These are phyloP conservation scores for Tridacna crocea DNA, from an alignment of 2,888 invertebrate genomes.

Conservation along the genomic window DNA sequence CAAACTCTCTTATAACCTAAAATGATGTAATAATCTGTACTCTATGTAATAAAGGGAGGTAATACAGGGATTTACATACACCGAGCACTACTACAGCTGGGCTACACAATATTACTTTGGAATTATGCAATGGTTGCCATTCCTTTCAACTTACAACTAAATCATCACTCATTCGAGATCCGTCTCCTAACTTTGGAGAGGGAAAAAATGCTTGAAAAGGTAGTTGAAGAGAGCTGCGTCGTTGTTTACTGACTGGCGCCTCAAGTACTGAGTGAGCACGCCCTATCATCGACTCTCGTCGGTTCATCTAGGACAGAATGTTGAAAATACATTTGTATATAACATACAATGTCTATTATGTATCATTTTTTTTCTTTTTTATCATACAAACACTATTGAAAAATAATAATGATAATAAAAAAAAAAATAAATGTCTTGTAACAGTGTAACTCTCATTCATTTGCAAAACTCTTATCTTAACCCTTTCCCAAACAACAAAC, in stretches of 20 bases:
- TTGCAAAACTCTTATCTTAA: no score
- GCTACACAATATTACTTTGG: constrained; percentile 28
- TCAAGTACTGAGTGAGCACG: constrained; percentile 70
- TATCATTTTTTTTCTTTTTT: no score
- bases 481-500: no score
- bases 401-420: no score
- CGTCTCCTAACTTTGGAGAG: constrained; percentile 63
- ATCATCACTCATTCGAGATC: constrained; percentile 56
- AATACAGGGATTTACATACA: constrained; percentile 25
- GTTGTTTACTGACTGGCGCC: constrained; percentile 72
- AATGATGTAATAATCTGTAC: not conserved
- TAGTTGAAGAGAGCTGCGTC: constrained; percentile 76
- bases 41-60: constrained; percentile 14
- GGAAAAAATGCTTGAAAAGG: constrained; percentile 71
- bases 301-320: constrained; percentile 58
- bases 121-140: constrained; percentile 62
- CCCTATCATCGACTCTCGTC: constrained; percentile 75
- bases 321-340: not conserved
- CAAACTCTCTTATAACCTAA: not conserved
- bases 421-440: no score
- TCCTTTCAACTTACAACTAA: constrained; percentile 57
- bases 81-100: constrained; percentile 13
- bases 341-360: no score
- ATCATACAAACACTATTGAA: no score
- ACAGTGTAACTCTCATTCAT: no score